These are phyloP conservation scores for Sigmodon hispidus DNA, from an alignment of 2,113 vertebrate species.

Conservation along the genomic window DNA sequence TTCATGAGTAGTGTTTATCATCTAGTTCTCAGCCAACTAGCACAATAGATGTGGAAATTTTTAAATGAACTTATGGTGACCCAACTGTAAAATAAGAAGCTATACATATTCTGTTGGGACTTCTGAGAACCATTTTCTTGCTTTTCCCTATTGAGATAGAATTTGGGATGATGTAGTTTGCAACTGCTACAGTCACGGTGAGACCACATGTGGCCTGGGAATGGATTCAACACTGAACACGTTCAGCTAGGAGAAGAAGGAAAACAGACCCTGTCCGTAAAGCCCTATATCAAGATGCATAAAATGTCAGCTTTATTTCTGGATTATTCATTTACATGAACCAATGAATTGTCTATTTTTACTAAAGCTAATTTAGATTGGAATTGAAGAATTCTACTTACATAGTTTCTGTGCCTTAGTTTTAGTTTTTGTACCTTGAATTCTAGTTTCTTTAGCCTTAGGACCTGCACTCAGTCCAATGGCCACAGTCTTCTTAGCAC, in stretches of 20 bases:
- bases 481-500: neutral
- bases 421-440: neutral
- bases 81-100: slow-evolving; percentile 39
- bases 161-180: slow-evolving; percentile 16
- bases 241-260: slow-evolving; percentile 42
- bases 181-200: neutral
- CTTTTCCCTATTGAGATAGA: slow-evolving; percentile 25
- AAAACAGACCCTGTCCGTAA: slow-evolving; percentile 40
- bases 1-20: slow-evolving; percentile 34
- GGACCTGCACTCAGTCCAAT: neutral
- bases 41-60: neutral
- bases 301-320: slow-evolving; percentile 63
- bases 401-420: slow-evolving; percentile 30
- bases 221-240: slow-evolving; percentile 41
- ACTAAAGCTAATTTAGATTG: slow-evolving; percentile 62
- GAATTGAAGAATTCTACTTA: slow-evolving; percentile 36
- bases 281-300: slow-evolving; percentile 56
- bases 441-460: neutral
- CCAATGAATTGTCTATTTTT: slow-evolving; percentile 59
- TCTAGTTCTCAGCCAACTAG: neutral
- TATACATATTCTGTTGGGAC: neutral
- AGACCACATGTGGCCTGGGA: slow-evolving; percentile 42
- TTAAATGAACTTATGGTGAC: slow-evolving; percentile 30
- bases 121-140: neutral
- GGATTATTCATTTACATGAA: slow-evolving; percentile 61